phyloP scores from a whole-genome alignment of 2,797 vertebrate genomes.

The Cichlasoma orientale region DNA sequence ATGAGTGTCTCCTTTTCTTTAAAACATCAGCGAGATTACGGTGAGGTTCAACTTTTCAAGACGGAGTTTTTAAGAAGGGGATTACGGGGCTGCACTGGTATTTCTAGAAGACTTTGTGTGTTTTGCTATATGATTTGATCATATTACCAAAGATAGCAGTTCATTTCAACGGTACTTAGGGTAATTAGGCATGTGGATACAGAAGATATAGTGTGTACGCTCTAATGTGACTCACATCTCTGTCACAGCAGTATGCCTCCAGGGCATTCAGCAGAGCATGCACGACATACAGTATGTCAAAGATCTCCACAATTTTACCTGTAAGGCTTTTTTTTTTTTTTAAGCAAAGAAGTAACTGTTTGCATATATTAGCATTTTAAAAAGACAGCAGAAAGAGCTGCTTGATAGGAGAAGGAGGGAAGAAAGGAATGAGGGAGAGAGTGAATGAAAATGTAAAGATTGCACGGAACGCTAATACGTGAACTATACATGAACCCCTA shows the following conservation, averaged over 20 bases:
- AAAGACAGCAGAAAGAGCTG: slow-evolving; percentile 14
- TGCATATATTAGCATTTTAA: slow-evolving; percentile 41
- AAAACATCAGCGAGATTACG: neutral
- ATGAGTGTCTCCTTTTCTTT: neutral
- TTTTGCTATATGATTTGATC: slow-evolving; percentile 16
- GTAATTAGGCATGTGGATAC: slow-evolving; percentile 21
- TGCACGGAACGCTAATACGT: slow-evolving; percentile 71
- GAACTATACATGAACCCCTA: slow-evolving; percentile 78
- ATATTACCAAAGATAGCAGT: neutral
- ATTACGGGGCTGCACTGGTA: neutral
- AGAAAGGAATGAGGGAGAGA: slow-evolving; percentile 9
- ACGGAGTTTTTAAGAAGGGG: slow-evolving; percentile 1
- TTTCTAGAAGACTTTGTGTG: neutral
- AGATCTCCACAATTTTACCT: slow-evolving; percentile 1
- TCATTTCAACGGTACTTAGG: slow-evolving; percentile 18
- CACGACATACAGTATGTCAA: slow-evolving; percentile 9
- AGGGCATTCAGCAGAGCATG: slow-evolving; percentile 27
- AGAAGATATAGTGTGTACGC: slow-evolving; percentile 23
- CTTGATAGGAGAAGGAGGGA: neutral
- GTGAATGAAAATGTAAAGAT: slow-evolving; percentile 72
- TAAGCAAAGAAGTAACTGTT: slow-evolving; percentile 15
- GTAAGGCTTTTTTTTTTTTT: slow-evolving; percentile 20
- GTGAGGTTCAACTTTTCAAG: neutral
- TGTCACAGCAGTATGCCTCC: slow-evolving; percentile 1
- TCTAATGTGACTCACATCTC: slow-evolving; percentile 19